Base-by-base conservation (phyloP, 2,113 vertebrate genomes). In the Takifugu bimaculatus region DNA sequence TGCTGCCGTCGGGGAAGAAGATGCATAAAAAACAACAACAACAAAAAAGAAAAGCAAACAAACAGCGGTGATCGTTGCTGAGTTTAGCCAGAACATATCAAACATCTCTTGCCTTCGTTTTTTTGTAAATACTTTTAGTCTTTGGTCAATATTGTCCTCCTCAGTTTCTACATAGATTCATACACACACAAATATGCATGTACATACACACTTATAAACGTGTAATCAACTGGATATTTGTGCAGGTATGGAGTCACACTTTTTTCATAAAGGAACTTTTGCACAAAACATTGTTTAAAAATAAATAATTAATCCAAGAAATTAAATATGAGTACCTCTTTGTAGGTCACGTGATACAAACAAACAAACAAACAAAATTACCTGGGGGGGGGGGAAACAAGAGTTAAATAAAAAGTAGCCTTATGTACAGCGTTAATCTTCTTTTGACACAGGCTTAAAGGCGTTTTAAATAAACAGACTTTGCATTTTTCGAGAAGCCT, bases 381-480 rank as follows among this genome's bases (percentile, higher is more conserved):
- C 12, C 45, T 10, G 35, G 35, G 35, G 35, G 11, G 11, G n/a
- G 11, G 60, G 63, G 77, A 79, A 70, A 58, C 50, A 50, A 72
- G 72, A 76, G 65, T 62, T 10, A 83, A 86, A 86, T 66, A 86
- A 87, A 88, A 85, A 79, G 74, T 87, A 88, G 89, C 86, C 85
- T 79, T 91, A 90, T 91, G 85, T 92, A 91, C 88, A 92, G 88
- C 87, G 48, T 75, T 85, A 82, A 80, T 88, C 82, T 88, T 89
- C 82, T 82, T 89, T 88, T 83, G 85, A 89, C 88, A 86, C 82
- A 89, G 88, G 87, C 87, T 89, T 87, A 90, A 88, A 91, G 89
- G 88, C 88, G 81, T 85, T 85, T 90, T 88, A 90, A 91, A 92
- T 89, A 89, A 90, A 90, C 87, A 89, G 87, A 90, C 88, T 90